These are phyloP conservation scores for Aldabrachelys gigantea DNA, from an alignment of 2,113 vertebrate species.

Conservation along the genomic window DNA sequence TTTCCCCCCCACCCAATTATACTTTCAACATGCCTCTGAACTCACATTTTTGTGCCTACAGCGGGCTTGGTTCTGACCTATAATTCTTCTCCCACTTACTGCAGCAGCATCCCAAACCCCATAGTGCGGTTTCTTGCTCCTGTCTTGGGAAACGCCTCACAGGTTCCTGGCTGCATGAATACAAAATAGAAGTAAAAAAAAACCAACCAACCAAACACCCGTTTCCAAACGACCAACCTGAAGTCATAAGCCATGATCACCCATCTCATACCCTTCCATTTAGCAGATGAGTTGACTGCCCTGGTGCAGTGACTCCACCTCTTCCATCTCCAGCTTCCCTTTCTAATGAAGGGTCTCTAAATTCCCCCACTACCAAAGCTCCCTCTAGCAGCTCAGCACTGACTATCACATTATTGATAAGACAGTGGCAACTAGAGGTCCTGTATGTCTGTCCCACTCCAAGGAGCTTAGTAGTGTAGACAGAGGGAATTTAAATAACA, in stretches of 20 bases:
- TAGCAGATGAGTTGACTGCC: neutral
- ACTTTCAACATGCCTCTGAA: neutral
- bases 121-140: neutral
- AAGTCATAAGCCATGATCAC: fast-evolving
- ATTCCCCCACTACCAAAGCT: neutral
- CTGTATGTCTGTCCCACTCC: neutral
- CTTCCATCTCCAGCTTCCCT: fast-evolving
- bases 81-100: neutral
- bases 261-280: neutral
- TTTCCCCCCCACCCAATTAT: neutral
- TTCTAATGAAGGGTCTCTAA: neutral
- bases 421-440: neutral
- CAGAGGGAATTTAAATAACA: neutral
- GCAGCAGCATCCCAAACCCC: neutral
- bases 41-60: neutral
- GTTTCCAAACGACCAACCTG: neutral
- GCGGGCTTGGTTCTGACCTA: neutral
- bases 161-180: neutral
- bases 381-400: neutral
- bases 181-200: neutral
- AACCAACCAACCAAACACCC: neutral
- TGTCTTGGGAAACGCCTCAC: fast-evolving
- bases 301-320: no score
- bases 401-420: neutral
- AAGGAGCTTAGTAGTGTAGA: neutral